Conservation (phyloP, 2,113 vertebrate genomes). For the Phylloscopus trochiloides region DNA sequence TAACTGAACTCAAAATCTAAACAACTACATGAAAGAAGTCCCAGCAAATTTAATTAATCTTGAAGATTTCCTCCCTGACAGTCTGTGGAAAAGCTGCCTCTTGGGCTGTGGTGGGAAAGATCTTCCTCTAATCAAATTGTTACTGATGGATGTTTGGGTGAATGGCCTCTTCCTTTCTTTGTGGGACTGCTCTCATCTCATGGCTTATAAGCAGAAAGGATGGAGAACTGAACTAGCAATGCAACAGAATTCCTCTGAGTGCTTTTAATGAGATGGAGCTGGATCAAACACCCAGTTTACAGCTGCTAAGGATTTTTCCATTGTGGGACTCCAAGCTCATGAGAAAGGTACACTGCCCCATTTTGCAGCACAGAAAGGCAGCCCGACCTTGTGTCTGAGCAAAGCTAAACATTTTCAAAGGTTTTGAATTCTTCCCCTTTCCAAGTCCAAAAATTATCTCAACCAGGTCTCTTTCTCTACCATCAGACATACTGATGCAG, state of each 20-base stretch:
- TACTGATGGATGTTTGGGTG: conserved; percentile 16
- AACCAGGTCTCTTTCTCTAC: neutral
- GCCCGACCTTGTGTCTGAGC: neutral
- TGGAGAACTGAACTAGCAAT: neutral
- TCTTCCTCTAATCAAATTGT: neutral
- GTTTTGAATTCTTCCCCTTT: neutral
- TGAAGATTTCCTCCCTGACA: neutral
- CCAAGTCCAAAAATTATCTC: neutral
- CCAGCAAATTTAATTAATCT: neutral
- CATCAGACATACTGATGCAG: neutral
- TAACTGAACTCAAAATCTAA: neutral
- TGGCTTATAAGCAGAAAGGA: neutral
- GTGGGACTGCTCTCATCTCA: neutral
- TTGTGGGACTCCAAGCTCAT: neutral
- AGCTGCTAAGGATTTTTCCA: conserved; percentile 35
- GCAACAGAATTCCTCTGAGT: neutral
- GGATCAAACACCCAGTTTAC: neutral
- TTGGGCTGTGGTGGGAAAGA: neutral
- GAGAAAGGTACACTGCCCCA: neutral
- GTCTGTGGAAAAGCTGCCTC: conserved; percentile 9
- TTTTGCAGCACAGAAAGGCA: neutral
- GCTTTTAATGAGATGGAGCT: conserved; percentile 23
- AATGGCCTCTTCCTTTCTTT: conserved; percentile 18
- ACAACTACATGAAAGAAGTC: neutral
- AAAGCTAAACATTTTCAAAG: neutral